Conservation (phyloP, 2,113 vertebrate species). For the Antigone vipio region DNA sequence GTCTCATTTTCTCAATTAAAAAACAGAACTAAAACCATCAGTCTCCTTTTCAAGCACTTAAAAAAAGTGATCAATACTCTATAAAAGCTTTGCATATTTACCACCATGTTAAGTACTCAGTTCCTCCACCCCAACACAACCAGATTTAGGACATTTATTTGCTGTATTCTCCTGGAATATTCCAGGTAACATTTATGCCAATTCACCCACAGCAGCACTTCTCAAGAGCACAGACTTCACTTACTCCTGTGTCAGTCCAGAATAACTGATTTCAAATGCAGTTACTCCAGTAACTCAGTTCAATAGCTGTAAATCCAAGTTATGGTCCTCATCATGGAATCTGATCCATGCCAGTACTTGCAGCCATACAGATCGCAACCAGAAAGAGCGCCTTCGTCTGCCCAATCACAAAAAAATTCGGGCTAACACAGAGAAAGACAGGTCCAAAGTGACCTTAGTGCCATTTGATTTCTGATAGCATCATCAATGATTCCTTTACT, state of each 20-base stretch:
- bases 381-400: not conserved
- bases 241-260: not conserved
- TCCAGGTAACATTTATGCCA: not conserved
- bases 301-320: not conserved
- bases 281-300: not conserved
- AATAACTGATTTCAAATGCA: not conserved
- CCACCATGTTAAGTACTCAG: not conserved
- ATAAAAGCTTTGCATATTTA: not conserved
- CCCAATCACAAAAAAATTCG: not conserved
- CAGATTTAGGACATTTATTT: not conserved
- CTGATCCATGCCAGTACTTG: not conserved
- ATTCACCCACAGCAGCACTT: not conserved
- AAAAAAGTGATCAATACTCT: not conserved
- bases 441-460: not conserved
- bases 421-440: not conserved
- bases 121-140: not conserved
- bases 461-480: not conserved
- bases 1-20: not conserved
- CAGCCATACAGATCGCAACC: not conserved
- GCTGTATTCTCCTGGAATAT: not conserved
- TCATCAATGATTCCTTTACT: not conserved
- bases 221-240: not conserved
- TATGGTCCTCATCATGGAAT: not conserved
- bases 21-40: not conserved
- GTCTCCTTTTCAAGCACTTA: not conserved